phyloP scores from a whole-genome alignment of 2,888 invertebrate genomes.

The Euzophera pinguis region DNA sequence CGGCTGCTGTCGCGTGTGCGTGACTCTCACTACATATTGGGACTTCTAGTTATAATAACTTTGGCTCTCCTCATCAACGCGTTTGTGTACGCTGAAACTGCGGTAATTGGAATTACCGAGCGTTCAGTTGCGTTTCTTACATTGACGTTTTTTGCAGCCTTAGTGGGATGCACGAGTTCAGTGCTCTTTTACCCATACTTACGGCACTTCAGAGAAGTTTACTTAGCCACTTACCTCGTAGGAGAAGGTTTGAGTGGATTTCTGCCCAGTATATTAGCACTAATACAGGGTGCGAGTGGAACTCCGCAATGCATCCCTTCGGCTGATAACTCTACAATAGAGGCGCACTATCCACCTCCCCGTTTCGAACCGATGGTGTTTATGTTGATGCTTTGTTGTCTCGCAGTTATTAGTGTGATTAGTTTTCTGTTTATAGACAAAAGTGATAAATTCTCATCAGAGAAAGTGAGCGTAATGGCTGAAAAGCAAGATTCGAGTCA shows the following conservation, averaged over 20 bases:
- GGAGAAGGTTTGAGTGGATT: conserved; percentile 92
- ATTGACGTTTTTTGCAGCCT: conserved; percentile 83
- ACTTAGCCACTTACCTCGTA: conserved; percentile 89
- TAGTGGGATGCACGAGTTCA: conserved; percentile 92
- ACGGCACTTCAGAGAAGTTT: conserved; percentile 85
- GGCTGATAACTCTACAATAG: conserved; percentile 45
- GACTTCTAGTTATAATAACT: conserved; percentile 75
- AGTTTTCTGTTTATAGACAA: conserved; percentile 82
- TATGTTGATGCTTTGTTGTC: conserved; percentile 81
- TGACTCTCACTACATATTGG: conserved; percentile 78
- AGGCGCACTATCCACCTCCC: conserved; percentile 66
- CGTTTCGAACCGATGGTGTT: conserved; percentile 83
- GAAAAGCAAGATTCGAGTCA: conserved; percentile 71
- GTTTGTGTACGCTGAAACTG: conserved; percentile 80
- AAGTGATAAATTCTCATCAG: conserved; percentile 47
- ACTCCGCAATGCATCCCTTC: conserved; percentile 72
- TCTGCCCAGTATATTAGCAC: conserved; percentile 87
- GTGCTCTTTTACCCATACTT: conserved; percentile 93
- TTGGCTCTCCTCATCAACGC: conserved; percentile 79
- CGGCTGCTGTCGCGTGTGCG: conserved; percentile 60
- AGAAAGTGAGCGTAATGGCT: conserved; percentile 53
- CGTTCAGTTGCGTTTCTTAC: conserved; percentile 81
- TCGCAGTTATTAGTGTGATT: conserved; percentile 82
- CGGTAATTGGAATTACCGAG: conserved; percentile 65
- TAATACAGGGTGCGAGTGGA: conserved; percentile 90